Evolutionary conservation across 2,797 vertebrate species (phyloP), one percentile per base, ranked within the genome.

Genomic region (Leptatherina wallacei): DNA sequence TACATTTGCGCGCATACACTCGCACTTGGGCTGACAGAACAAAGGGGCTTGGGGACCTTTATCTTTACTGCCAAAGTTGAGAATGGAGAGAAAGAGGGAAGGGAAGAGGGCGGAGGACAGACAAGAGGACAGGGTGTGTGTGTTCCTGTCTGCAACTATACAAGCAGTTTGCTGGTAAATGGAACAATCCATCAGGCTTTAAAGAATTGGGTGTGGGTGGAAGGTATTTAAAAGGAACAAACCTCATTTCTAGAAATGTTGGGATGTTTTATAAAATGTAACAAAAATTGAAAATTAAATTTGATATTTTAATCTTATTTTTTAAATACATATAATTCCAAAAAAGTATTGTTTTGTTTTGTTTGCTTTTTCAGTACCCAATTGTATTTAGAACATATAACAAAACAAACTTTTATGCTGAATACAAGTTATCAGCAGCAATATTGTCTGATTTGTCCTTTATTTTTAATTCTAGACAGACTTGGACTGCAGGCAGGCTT

Each of bases 151-250:
- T 75, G 74, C 54, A 66, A 81, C 75, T 74, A 85, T 91, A 87
- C 91, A 91, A 78, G 51, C 67, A 30, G 63, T 84, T 76, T 60
- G 24, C 67, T 83, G 83, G 80, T 89, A 79, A 86, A 90, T 57
- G 60, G 65, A 83, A 69, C 18, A 30, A 84, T 92, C 81, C 66
- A 84, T 93, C 80, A 89, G 75, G 49, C 75, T 82, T 85, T 77
- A 77, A 82, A 75, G 81, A 75, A 71, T 27, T 44, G 44, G 49
- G 7, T 55, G 47, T 74, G 54, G 47, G 60, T n/a, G 67, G 59
- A 52, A 54, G 78, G 55, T 77, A 65, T 87, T 90, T 82, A 81
- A 81, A 62, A 74, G 65, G 60, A 77, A 9, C 8, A 35, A 35
- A 35, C 7, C 33, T 9, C 33, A 35, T 35, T 35, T 35, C 33